Percentiles rank a stretch among this genome's conserved stretches.
phyloP scores from a whole-genome alignment of 1,140 invertebrate species.

The Scaptomyza hsui region DNA sequence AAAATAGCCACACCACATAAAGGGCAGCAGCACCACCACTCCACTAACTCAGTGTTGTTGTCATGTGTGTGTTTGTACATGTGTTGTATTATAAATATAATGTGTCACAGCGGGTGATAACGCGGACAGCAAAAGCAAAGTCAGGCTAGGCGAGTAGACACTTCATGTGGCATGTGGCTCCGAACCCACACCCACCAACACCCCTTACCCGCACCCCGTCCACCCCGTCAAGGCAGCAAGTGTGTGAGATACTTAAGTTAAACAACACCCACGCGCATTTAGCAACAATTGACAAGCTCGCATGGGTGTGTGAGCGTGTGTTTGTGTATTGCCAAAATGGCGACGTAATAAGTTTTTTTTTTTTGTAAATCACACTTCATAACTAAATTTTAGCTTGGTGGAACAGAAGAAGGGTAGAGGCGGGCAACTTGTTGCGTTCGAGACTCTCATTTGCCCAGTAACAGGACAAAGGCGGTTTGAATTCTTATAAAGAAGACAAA shows the following conservation, averaged over 20 bases:
- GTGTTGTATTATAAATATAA: constrained; percentile 76
- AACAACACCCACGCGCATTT: constrained; percentile 57
- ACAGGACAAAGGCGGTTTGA: constrained; percentile 43
- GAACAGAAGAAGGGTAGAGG: too few relatives aligned
- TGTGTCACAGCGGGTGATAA: constrained; percentile 77
- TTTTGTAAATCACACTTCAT: constrained; percentile 25
- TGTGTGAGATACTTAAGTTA: constrained; percentile 51
- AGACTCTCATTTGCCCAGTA: constrained; percentile 8
- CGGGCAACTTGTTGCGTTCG: constrained; percentile 55
- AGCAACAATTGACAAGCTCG: constrained; percentile 37
- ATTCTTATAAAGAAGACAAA: constrained; percentile 34
- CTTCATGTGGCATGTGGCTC: constrained; percentile 58
- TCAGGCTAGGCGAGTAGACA: constrained; percentile 47
- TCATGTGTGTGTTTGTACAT: constrained; percentile 8
- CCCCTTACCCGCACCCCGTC: not conserved
- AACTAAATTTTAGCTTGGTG: not conserved
- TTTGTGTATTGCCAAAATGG: constrained; percentile 51
- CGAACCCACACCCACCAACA: constrained; percentile 1
- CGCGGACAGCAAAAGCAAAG: constrained; percentile 58
- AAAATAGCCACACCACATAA: constrained; percentile 55
- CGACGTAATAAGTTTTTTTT: constrained; percentile 61
- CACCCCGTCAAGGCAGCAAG: constrained; percentile 10
- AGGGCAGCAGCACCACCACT: constrained; percentile 36
- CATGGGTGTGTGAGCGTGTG: constrained; percentile 17
- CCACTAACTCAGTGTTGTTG: constrained; percentile 50